Conservation (phyloP, 64 coral and sea anemone species). For the Montipora cactus region DNA sequence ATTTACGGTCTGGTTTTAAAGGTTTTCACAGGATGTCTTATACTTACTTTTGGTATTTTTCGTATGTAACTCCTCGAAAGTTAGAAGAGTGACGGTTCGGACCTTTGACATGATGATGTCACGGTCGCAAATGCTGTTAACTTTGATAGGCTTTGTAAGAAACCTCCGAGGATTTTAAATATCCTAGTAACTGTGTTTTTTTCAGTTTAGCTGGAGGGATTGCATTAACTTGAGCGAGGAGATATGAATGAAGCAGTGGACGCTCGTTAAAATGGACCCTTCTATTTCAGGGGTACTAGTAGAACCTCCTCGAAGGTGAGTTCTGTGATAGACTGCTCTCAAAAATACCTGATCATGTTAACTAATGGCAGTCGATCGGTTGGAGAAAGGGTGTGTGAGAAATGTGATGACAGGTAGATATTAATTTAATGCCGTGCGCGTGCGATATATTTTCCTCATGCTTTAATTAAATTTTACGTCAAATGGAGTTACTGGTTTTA, state of each 20-base stretch:
- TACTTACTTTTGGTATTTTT: neutral
- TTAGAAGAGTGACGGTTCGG: neutral
- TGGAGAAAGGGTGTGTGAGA: neutral
- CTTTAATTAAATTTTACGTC: neutral
- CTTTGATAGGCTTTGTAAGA: too few species aligned
- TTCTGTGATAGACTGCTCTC: too few species aligned
- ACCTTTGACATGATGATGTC: too few species aligned
- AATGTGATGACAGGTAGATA: too few species aligned
- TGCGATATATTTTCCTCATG: too few species aligned
- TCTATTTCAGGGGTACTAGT: neutral
- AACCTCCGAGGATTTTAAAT: too few species aligned
- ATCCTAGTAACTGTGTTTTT: neutral
- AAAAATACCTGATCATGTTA: neutral
- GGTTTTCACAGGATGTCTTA: neutral
- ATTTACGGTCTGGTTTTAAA: neutral
- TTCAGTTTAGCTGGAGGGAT: constrained; percentile 1
- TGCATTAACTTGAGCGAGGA: neutral
- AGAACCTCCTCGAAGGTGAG: neutral
- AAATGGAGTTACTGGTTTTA: neutral
- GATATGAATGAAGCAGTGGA: neutral
- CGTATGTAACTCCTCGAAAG: neutral
- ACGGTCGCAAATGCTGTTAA: too few species aligned
- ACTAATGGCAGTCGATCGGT: neutral
- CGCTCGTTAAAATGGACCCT: constrained; percentile 38
- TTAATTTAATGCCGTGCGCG: neutral